Evolutionary conservation across 2,888 invertebrate species (phyloP).

Genomic region (Cacoxenus indagator): DNA sequence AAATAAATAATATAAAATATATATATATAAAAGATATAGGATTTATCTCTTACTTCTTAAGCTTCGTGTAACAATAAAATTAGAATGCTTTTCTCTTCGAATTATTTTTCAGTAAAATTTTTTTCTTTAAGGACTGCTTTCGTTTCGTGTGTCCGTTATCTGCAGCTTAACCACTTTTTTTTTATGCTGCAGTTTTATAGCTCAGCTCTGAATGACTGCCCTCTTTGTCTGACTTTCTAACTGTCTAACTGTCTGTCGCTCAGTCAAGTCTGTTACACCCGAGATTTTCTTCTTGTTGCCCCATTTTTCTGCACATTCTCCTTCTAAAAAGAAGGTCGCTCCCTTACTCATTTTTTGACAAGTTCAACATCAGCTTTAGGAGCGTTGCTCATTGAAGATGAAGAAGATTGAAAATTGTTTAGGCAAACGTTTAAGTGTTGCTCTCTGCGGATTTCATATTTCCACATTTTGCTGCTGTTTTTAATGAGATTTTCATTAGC

Average conservation of each 20-base stretch:
- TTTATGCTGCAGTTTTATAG: conserved; percentile 10
- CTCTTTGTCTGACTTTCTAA: too few species aligned
- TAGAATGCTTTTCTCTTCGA: background rate
- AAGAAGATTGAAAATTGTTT: conserved; percentile 31
- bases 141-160: background rate
- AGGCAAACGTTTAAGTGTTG: background rate
- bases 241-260: too few species aligned
- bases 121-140: background rate
- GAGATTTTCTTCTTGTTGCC: conserved; percentile 46
- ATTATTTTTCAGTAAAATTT: background rate
- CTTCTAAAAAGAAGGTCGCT: conserved; percentile 45
- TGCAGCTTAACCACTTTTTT: conserved; percentile 8
- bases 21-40: too few species aligned
- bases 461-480: background rate
- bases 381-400: background rate
- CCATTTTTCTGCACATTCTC: conserved; percentile 9
- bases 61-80: conserved; percentile 6
- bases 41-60: conserved; percentile 3
- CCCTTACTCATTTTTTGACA: conserved; percentile 28
- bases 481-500: conserved; percentile 12
- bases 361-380: conserved; percentile 19
- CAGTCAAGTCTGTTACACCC: too few species aligned
- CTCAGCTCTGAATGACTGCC: too few species aligned
- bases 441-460: background rate
- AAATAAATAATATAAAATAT: too few species aligned